Conservation (phyloP, 2,797 vertebrate genomes). For the Amphiprion clarkii region DNA sequence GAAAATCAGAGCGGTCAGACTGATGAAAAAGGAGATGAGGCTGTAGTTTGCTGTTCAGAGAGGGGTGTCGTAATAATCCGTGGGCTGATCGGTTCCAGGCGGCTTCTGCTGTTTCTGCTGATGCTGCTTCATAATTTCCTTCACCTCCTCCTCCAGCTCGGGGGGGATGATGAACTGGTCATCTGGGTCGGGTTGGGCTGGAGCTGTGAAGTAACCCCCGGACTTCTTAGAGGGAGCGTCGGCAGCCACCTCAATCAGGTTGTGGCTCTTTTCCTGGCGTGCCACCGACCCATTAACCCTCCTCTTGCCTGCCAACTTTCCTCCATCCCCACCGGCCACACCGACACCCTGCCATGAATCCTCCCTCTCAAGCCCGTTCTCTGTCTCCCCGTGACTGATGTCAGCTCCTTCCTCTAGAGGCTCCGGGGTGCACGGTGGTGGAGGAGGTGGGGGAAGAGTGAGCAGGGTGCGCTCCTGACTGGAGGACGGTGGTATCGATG, state of each 20-base stretch:
- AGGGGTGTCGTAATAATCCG: slow-evolving; percentile 94
- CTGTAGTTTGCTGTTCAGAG: slow-evolving; percentile 86
- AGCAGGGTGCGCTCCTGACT: slow-evolving; percentile 59
- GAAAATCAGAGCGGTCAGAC: slow-evolving; percentile 13
- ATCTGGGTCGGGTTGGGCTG: slow-evolving; percentile 95
- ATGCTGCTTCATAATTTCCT: slow-evolving; percentile 98
- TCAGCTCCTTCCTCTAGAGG: slow-evolving; percentile 87
- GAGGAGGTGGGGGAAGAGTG: slow-evolving; percentile 73
- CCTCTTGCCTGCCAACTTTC: slow-evolving; percentile 81
- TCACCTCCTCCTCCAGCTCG: slow-evolving; percentile 98
- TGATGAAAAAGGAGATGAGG: slow-evolving; percentile 27
- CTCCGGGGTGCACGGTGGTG: slow-evolving; percentile 82
- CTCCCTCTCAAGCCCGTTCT: slow-evolving; percentile 67
- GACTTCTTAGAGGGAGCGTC: slow-evolving; percentile 92
- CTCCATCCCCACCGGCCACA: slow-evolving; percentile 67
- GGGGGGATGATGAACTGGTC: slow-evolving; percentile 99
- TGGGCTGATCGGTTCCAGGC: slow-evolving; percentile 77
- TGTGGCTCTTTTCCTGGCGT: slow-evolving; percentile 94
- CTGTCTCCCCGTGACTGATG: slow-evolving; percentile 50
- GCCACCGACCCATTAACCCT: slow-evolving; percentile 94
- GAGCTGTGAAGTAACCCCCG: slow-evolving; percentile 96
- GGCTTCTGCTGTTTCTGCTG: slow-evolving; percentile 91
- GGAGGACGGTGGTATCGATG: slow-evolving; percentile 31
- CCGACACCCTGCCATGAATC: slow-evolving; percentile 76
- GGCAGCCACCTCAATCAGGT: slow-evolving; percentile 93